These are phyloP conservation scores for Nemopilema nomurai DNA, from an alignment of 30 jellyfish, hydroid and myxozoan genomes.

Conservation along the genomic window DNA sequence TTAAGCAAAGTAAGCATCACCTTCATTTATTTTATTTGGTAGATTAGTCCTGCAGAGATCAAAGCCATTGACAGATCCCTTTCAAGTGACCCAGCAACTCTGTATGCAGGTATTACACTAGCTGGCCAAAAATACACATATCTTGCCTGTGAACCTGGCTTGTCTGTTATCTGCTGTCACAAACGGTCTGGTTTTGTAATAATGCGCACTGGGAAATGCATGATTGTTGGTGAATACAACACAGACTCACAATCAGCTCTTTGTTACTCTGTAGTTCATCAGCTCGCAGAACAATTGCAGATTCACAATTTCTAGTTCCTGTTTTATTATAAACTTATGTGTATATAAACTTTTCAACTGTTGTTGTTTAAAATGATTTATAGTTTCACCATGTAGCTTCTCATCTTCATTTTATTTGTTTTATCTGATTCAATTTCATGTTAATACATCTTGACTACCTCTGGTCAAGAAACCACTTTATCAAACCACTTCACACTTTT, in stretches of 20 bases:
- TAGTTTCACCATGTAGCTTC: no score
- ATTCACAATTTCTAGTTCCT: slow-evolving; percentile 51
- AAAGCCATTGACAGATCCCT: slow-evolving; percentile 40
- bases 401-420: no score
- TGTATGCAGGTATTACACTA: slow-evolving; percentile 57
- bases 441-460: no score
- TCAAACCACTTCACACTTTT: no score
- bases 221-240: slow-evolving; percentile 52
- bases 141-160: slow-evolving; percentile 76
- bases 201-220: slow-evolving; percentile 53
- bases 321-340: no score
- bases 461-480: no score
- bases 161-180: slow-evolving; percentile 46
- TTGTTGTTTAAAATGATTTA: no score
- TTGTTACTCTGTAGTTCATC: slow-evolving; percentile 57
- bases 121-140: slow-evolving; percentile 49
- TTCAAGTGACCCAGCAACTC: slow-evolving; percentile 56
- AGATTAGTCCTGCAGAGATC: slow-evolving; percentile 63
- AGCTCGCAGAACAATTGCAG: slow-evolving; percentile 61
- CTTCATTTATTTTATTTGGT: neutral
- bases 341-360: no score
- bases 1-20: no score
- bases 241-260: slow-evolving; percentile 40
- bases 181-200: slow-evolving; percentile 50
- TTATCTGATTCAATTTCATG: no score